Base-by-base conservation (phyloP, 2,797 vertebrate species). In the Urophycis tenuis region DNA sequence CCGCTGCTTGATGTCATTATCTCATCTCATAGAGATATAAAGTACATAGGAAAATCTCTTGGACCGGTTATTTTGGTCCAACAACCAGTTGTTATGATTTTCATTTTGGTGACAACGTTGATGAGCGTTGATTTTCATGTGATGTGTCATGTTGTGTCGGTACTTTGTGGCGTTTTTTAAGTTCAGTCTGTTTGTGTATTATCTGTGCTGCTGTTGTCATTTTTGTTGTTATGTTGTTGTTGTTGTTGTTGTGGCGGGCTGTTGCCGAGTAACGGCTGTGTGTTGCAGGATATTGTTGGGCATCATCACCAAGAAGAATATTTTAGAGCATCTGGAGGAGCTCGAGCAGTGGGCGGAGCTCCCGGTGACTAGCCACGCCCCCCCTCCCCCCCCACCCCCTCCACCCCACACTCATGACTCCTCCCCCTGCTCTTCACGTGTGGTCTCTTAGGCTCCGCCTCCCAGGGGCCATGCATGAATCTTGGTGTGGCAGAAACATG, bases 301-400 rank as follows among this genome's bases (percentile, higher is more conserved):
- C 92, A 97, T 99, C 98, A 98, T 99, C 97, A 99, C 98, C 93
- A 99, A 98, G 97, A 99, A 99, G 97, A 98, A 99, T 95, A 97
- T 98, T 93, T 96, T 99, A 99, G 96, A 96, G 87, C 97, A 99
- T 94, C 97, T 99, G 95, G 96, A 99, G 94, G 95, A 98, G 95
- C 94, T 98, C 95, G 97, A 97, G 96, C 95, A 95, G 92, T 94
- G 94, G 93, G 93, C 94, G 93, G 95, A 97, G 92, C 95, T 95
- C 93, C 93, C 96, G 97, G 97, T 99, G 97, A 98, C 94, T 97
- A 96, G 96, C 93, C 93, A 93, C 94, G 87, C 94, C 94, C 95
- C 85, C 84, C 92, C 90, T 91, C 93, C 93, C 94, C n/a, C n/a
- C n/a, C n/a, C n/a, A n/a, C n/a, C n/a, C n/a, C n/a, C n/a, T n/a